A percentile compares a stretch with the other conserved stretches of the same genome.
These are phyloP conservation scores for Aplochiton taeniatus DNA, from an alignment of 2,797 vertebrate species.

Conservation along the genomic window DNA sequence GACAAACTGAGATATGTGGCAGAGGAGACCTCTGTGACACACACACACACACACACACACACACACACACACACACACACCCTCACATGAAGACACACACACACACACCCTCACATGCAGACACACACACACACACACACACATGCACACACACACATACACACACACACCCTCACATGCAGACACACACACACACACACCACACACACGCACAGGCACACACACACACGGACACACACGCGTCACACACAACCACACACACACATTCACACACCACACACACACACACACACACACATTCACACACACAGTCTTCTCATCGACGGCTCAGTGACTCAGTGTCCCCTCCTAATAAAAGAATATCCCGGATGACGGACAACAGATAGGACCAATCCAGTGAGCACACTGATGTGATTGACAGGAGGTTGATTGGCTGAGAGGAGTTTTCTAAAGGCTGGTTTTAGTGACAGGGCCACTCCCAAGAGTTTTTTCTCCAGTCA, in stretches of 20 bases:
- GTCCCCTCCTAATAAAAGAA: no score
- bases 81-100: conserved; percentile 7
- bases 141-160: neutral
- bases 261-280: neutral
- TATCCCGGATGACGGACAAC: no score
- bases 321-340: no score
- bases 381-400: no score
- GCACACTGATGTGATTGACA: no score
- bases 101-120: conserved; percentile 18
- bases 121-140: conserved; percentile 9
- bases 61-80: neutral
- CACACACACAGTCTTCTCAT: no score
- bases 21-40: conserved; percentile 58
- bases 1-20: conserved; percentile 71
- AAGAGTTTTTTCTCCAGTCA: no score
- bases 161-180: neutral
- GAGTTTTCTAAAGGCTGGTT: no score
- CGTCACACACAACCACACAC: conserved; percentile 10
- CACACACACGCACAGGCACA: neutral
- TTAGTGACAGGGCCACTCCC: no score
- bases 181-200: neutral
- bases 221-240: conserved; percentile 5
- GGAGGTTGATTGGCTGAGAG: no score
- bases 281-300: no score
- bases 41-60: neutral